A percentile compares a stretch with the other conserved stretches of the same genome.
Evolutionary conservation across 2,113 vertebrate species (phyloP).

Genomic region (Origma solitaria): DNA sequence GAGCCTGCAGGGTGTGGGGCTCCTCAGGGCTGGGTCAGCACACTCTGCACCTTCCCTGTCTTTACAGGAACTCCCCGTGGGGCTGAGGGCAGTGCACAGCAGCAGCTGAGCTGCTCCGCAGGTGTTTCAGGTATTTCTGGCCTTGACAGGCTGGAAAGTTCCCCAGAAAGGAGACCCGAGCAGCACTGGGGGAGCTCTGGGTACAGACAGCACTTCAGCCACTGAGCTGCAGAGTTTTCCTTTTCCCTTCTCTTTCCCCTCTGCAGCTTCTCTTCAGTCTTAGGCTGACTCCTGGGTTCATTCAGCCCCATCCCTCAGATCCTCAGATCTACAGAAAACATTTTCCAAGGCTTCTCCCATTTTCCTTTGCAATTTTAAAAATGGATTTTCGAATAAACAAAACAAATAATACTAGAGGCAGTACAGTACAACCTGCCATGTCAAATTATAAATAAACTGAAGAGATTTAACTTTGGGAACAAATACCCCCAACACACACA

Average conservation of each 20-base stretch:
- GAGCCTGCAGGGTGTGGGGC: not conserved
- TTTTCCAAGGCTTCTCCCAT: not conserved
- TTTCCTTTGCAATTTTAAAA: not conserved
- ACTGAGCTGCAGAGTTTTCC: not conserved
- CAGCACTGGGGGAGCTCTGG: accelerated
- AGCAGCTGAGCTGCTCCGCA: not conserved
- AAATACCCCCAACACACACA: not conserved
- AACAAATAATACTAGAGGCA: not conserved
- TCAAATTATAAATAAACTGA: not conserved
- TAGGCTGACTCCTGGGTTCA: not conserved
- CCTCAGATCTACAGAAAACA: not conserved
- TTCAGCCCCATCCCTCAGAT: not conserved
- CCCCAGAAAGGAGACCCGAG: accelerated
- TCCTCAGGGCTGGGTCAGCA: not conserved
- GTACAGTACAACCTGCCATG: not conserved
- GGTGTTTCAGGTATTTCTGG: not conserved
- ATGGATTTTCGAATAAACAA: not conserved
- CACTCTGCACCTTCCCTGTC: not conserved
- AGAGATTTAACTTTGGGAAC: not conserved
- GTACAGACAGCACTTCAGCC: not conserved
- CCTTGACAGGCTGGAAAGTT: not conserved
- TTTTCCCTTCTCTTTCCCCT: not conserved
- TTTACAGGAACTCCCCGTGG: not conserved
- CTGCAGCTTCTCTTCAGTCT: not conserved
- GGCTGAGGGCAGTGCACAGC: not conserved